A percentile compares a stretch with the other conserved stretches of the same genome.
Evolutionary conservation across 2,888 invertebrate genomes (phyloP).

Genomic region (Trachelus tabidus): DNA sequence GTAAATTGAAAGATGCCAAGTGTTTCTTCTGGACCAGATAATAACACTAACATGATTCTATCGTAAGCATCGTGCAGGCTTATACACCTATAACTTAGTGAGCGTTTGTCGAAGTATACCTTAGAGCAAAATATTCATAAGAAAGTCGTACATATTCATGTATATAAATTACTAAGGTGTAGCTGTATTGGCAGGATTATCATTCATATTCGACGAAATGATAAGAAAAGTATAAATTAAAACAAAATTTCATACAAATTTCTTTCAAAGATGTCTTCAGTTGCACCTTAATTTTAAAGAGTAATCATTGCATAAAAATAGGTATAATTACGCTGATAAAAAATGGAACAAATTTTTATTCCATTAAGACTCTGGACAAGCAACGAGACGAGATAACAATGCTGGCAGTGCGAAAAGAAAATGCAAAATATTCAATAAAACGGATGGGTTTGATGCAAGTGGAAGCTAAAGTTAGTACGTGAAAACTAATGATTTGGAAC

Average conservation of each 20-base stretch:
- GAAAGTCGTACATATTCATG: background rate
- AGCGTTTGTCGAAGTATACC: background rate
- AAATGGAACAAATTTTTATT: background rate
- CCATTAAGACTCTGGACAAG: background rate
- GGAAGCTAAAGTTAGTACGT: background rate
- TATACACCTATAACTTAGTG: background rate
- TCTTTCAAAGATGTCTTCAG: background rate
- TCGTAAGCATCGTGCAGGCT: background rate
- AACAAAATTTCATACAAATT: background rate
- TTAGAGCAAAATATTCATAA: background rate
- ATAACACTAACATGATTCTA: background rate
- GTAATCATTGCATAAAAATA: background rate
- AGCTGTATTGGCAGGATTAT: background rate
- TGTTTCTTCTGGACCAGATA: background rate
- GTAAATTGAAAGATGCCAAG: background rate
- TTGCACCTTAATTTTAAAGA: background rate
- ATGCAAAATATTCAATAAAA: background rate
- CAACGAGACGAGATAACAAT: background rate
- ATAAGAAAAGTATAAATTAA: background rate
- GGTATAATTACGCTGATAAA: background rate
- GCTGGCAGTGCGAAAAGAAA: background rate
- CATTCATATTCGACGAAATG: background rate
- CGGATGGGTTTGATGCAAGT: background rate
- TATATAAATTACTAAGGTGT: background rate
- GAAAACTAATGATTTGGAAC: background rate